A percentile compares a stretch with the other conserved stretches of the same genome.
Evolutionary conservation across 2,888 invertebrate genomes (phyloP).

Genomic region (Gerris lacustris): DNA sequence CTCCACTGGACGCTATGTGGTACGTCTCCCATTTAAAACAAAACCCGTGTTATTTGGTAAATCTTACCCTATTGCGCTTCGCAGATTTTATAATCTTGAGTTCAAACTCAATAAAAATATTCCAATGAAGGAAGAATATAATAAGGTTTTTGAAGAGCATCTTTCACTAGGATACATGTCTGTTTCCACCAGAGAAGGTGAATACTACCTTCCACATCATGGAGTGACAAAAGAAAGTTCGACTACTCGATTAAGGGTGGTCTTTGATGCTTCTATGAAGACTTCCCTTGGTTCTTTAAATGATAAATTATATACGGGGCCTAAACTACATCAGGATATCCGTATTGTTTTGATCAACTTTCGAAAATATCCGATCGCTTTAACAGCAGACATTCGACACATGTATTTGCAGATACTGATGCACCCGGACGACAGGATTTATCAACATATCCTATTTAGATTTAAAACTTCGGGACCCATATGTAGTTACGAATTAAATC

Average conservation of each 20-base stretch:
- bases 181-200: neutral
- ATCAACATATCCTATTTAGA: neutral
- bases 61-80: neutral
- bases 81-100: conserved; percentile 1
- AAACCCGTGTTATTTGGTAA: neutral
- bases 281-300: neutral
- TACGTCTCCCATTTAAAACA: neutral
- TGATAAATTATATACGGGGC: neutral
- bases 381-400: neutral
- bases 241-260: neutral
- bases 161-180: neutral
- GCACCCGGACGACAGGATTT: neutral
- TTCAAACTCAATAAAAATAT: neutral
- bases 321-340: neutral
- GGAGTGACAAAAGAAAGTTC: neutral
- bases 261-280: neutral
- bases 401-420: neutral
- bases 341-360: neutral
- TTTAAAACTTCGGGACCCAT: neutral
- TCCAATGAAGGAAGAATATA: neutral
- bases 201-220: neutral
- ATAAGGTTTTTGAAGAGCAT: neutral
- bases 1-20: neutral
- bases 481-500: neutral
- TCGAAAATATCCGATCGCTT: neutral